These are phyloP conservation scores for Ormyrus nitidulus DNA, from an alignment of 2,888 invertebrate genomes.

Conservation along the genomic window DNA sequence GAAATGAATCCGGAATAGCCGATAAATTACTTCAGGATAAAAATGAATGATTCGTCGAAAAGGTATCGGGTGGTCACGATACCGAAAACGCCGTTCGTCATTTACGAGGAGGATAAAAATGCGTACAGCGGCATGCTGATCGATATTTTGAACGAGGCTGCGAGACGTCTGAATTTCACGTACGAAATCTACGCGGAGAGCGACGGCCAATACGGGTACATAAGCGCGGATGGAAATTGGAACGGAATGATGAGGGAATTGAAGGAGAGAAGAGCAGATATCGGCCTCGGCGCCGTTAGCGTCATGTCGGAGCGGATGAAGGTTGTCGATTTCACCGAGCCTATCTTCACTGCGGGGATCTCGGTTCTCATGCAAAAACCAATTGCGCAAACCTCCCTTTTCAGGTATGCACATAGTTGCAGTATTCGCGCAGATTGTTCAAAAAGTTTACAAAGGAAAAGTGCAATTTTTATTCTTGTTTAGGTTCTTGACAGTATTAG, in stretches of 20 bases:
- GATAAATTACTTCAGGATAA: too few relatives aligned
- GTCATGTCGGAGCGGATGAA: slow-evolving; percentile 97
- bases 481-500: slow-evolving; percentile 94
- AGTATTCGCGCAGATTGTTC: not conserved
- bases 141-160: slow-evolving; percentile 91
- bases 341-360: slow-evolving; percentile 96
- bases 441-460: not conserved
- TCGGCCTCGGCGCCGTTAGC: slow-evolving; percentile 92
- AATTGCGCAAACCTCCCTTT: slow-evolving; percentile 90
- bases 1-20: too few relatives aligned
- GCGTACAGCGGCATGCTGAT: slow-evolving; percentile 88
- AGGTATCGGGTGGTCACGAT: slow-evolving; percentile 82
- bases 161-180: slow-evolving; percentile 88
- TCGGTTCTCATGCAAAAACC: slow-evolving; percentile 95
- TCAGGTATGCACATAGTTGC: slow-evolving; percentile 70
- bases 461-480: not conserved
- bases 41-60: too few relatives aligned
- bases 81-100: slow-evolving; percentile 89
- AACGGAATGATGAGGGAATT: slow-evolving; percentile 87
- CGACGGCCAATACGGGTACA: slow-evolving; percentile 90
- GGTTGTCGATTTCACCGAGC: slow-evolving; percentile 96
- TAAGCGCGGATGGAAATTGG: slow-evolving; percentile 90
- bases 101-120: slow-evolving; percentile 78
- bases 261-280: slow-evolving; percentile 89
- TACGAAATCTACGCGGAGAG: slow-evolving; percentile 88